Percentiles rank a stretch among this genome's conserved stretches.
Evolutionary conservation across 2,888 invertebrate genomes (phyloP).

Genomic region (Microctonus brassicae): DNA sequence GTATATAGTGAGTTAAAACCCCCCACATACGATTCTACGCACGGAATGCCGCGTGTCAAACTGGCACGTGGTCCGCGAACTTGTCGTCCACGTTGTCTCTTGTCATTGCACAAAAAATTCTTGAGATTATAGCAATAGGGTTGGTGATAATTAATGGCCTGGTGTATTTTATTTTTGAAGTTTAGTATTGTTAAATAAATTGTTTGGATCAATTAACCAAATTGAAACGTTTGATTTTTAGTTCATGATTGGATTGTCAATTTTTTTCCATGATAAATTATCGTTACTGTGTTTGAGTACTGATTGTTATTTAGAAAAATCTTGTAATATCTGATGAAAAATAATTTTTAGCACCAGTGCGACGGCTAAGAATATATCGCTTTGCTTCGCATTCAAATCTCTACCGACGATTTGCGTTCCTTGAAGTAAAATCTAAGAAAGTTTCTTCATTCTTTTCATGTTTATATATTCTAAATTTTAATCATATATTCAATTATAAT

Average conservation of each 20-base stretch:
- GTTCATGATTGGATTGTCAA: neutral
- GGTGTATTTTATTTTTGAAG: neutral
- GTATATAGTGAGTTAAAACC: slow-evolving; percentile 47
- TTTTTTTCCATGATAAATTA: neutral
- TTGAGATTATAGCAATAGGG: neutral
- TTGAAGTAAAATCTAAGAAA: slow-evolving; percentile 2
- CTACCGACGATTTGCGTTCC: slow-evolving; percentile 46
- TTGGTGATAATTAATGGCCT: neutral
- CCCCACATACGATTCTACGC: slow-evolving; percentile 59
- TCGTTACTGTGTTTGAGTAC: no score
- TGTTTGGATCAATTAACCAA: neutral
- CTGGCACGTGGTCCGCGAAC: slow-evolving; percentile 47
- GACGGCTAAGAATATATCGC: slow-evolving; percentile 64
- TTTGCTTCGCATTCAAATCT: slow-evolving; percentile 69
- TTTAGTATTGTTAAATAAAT: neutral
- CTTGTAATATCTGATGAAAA: no score
- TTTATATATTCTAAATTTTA: slow-evolving; percentile 20
- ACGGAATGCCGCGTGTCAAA: slow-evolving; percentile 68
- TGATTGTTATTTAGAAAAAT: no score
- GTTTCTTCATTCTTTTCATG: neutral
- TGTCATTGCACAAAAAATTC: neutral
- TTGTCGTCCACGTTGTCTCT: slow-evolving; percentile 58
- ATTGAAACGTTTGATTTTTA: neutral
- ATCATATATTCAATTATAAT: neutral
- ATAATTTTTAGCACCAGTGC: slow-evolving; percentile 28